A percentile compares a stretch with the other conserved stretches of the same genome.
These are phyloP conservation scores for Piprites chloris DNA, from an alignment of 2,113 vertebrate species.

Conservation along the genomic window DNA sequence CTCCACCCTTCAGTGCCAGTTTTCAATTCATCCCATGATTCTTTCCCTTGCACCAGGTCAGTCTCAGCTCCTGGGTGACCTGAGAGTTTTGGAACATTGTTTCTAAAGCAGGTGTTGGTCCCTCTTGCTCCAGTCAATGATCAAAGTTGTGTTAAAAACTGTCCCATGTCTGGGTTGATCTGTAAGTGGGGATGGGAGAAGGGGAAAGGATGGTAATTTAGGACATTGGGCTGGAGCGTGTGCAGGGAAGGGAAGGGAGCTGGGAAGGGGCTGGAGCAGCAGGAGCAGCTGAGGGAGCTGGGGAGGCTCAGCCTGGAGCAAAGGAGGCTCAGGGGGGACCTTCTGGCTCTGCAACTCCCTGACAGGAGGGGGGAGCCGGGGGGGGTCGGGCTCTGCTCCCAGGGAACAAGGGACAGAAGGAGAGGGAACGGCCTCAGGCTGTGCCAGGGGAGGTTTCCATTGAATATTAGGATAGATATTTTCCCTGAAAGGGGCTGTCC, in stretches of 20 bases:
- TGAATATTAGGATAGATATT: not conserved
- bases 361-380: rapidly evolving
- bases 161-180: not conserved
- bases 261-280: not conserved
- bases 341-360: not conserved
- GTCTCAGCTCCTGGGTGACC: not conserved
- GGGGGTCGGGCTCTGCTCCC: rapidly evolving
- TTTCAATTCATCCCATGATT: not conserved
- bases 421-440: not conserved
- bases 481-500: not conserved
- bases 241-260: rapidly evolving
- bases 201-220: not conserved
- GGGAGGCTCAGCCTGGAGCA: not conserved
- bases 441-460: rapidly evolving
- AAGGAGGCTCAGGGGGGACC: not conserved
- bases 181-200: not conserved
- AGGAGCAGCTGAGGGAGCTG: rapidly evolving
- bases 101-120: not conserved
- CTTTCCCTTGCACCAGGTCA: not conserved
- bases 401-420: not conserved
- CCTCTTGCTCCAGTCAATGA: not conserved
- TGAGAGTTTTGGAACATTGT: not conserved
- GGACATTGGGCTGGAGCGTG: rapidly evolving
- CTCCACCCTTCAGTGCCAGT: not conserved
- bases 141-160: not conserved